Evolutionary conservation across 2,888 invertebrate species (phyloP), one percentile per base, ranked within the genome.

Genomic region (Epinotia ramella): DNA sequence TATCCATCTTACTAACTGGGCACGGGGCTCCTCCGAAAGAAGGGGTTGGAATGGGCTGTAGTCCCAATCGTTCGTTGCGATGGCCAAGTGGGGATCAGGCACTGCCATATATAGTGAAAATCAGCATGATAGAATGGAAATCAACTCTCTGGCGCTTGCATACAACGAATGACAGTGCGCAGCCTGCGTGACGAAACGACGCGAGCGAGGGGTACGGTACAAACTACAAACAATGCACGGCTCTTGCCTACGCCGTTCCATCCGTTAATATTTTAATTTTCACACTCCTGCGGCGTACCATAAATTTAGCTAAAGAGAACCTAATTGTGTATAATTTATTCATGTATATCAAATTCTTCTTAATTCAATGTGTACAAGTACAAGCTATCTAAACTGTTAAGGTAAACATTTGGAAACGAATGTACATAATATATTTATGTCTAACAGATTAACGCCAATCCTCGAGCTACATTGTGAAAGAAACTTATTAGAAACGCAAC

Each of bases 121-220:
- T 62, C 46, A 33, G 53, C 65, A 44, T 49, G 66, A 60, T 65
- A 40, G 62, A 76, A 67, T 72, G 56, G 46, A 72, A 76, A 56
- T 65, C 59, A 33, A 70, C 70, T 70, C 59, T 74, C 67, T 16
- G 44, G n/a, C 67, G 76, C 72, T 56, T 75, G 62, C 72, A 72
- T 76, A 66, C 60, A 62, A 56, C 57, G 62, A 62, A 67, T 67
- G 76, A 67, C 76, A 76, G 72, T 72, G 76, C n/a, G 60, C 72
- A 67, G 75, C 62, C 62, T 66, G 46, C 76, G 71, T 71, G 65
- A 72, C 76, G 56, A 46, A 64, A 44, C 44, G 71, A 57, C 59
- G 59, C 60, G 71, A 67, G 59, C 60, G 71, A 67, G 75, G 75
- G 71, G 62, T 63, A 72, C 62, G 60, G 59, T 24, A 60, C 70